Evolutionary conservation across 2,888 invertebrate species (phyloP).

Genomic region (Anoplius nigerrimus): DNA sequence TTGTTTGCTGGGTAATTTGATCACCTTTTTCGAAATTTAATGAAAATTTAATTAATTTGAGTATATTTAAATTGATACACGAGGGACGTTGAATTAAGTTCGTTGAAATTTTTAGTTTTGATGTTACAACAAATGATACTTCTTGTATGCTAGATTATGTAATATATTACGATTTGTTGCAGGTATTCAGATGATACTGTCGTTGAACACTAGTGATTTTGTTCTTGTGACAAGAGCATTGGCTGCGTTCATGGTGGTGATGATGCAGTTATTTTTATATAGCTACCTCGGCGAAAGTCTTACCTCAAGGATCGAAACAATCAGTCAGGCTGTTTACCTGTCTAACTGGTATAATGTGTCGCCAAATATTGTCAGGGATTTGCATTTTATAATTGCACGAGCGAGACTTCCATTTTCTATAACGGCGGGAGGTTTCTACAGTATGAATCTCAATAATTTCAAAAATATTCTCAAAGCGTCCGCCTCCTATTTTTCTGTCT

Average conservation of each 20-base stretch:
- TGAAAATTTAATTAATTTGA: neutral
- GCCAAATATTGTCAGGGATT: slow-evolving; percentile 3
- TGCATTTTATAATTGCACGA: slow-evolving; percentile 21
- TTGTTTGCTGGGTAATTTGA: slow-evolving; percentile 40
- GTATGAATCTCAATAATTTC: slow-evolving; percentile 24
- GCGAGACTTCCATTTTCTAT: slow-evolving; percentile 15
- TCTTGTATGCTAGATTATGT: neutral
- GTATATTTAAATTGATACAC: no score
- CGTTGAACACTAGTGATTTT: neutral
- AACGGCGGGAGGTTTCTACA: slow-evolving; percentile 25
- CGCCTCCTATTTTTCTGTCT: slow-evolving; percentile 25
- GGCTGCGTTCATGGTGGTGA: neutral
- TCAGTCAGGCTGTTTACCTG: slow-evolving; percentile 9
- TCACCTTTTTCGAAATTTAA: neutral
- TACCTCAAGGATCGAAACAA: neutral
- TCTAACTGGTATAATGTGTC: slow-evolving; percentile 24
- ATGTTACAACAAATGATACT: neutral
- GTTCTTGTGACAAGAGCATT: neutral
- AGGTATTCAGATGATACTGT: slow-evolving; percentile 9
- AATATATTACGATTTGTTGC: neutral
- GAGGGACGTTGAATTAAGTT: no score
- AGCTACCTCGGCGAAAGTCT: slow-evolving; percentile 10
- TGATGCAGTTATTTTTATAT: slow-evolving; percentile 3
- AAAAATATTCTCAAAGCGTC: slow-evolving; percentile 27
- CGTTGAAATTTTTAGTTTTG: no score